phyloP scores from a whole-genome alignment of 1,140 invertebrate species.

The Archivesica marissinica region DNA sequence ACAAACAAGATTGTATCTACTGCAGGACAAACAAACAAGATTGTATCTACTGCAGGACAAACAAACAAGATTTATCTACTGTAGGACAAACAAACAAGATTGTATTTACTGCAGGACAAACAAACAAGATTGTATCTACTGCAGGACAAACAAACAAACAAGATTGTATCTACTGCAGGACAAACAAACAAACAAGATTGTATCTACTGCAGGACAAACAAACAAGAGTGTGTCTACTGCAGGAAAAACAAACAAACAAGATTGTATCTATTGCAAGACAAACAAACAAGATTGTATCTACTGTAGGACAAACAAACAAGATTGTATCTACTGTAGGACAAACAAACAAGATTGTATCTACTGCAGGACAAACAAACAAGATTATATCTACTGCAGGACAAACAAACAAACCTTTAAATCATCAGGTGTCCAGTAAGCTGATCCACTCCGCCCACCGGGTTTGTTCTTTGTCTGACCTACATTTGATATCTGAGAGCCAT shows the following conservation, averaged over 20 bases:
- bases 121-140: too few species aligned
- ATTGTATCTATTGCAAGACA: neutral
- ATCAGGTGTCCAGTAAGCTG: constrained; percentile 28
- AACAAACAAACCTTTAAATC: constrained; percentile 2
- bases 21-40: too few species aligned
- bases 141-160: too few species aligned
- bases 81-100: too few species aligned
- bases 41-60: too few species aligned
- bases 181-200: too few species aligned
- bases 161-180: too few species aligned
- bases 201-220: too few species aligned
- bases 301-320: neutral
- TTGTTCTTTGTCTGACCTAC: neutral
- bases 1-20: too few species aligned
- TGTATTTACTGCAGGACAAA: too few species aligned
- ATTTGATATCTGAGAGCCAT: constrained; percentile 17
- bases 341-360: neutral
- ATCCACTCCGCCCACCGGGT: constrained; percentile 30
- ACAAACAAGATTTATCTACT: too few species aligned
- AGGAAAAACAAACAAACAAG: neutral
- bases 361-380: neutral
- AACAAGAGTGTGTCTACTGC: too few species aligned
- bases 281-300: neutral
- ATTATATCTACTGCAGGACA: neutral
- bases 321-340: neutral